These are phyloP conservation scores for Flexamia atlantica DNA, from an alignment of 2,888 invertebrate genomes.

Conservation along the genomic window DNA sequence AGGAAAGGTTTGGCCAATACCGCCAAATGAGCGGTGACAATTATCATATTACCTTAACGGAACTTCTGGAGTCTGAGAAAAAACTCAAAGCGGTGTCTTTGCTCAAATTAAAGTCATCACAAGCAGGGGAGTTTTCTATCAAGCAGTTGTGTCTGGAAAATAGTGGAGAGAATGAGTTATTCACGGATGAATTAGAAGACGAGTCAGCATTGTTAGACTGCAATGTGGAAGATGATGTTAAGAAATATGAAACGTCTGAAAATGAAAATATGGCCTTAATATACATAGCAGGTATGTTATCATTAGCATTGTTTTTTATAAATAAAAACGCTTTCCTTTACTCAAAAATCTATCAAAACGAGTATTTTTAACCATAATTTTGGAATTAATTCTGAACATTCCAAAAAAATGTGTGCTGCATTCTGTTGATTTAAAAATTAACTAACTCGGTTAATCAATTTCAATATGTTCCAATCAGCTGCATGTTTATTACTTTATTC, in stretches of 20 bases:
- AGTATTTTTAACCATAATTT: no score
- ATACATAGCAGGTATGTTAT: constrained; percentile 49
- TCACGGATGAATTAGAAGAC: constrained; percentile 35
- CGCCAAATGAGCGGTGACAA: constrained; percentile 36
- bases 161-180: constrained; percentile 38
- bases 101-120: constrained; percentile 46
- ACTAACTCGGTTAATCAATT: constrained; percentile 10
- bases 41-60: constrained; percentile 38
- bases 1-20: constrained; percentile 41
- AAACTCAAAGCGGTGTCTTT: constrained; percentile 47
- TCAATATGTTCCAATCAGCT: not conserved
- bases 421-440: not conserved
- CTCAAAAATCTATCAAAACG: not conserved
- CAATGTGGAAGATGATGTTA: constrained; percentile 49
- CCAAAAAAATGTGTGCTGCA: no score
- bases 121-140: constrained; percentile 44
- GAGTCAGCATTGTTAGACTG: constrained; percentile 35
- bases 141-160: constrained; percentile 35
- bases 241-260: constrained; percentile 41
- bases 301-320: constrained; percentile 12
- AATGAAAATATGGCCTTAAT: constrained; percentile 47
- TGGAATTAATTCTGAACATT: no score
- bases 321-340: not conserved
- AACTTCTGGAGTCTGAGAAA: constrained; percentile 35
- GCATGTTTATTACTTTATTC: no score